phyloP scores from a whole-genome alignment of 2,888 invertebrate genomes.

The Trichopria drosophilae region DNA sequence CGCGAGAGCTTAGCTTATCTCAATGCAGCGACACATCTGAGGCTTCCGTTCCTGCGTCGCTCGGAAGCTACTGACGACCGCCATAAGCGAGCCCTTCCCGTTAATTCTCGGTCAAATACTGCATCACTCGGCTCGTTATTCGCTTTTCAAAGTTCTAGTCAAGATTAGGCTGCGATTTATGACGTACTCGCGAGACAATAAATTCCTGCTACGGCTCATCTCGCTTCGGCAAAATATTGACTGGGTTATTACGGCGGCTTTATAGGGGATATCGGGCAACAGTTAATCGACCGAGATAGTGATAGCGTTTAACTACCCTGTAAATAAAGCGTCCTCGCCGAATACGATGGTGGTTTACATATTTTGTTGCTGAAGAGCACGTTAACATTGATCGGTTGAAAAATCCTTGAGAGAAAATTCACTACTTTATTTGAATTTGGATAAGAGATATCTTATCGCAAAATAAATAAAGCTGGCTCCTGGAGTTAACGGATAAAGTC shows the following conservation, averaged over 20 bases:
- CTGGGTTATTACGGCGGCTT: constrained; percentile 40
- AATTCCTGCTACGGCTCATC: constrained; percentile 31
- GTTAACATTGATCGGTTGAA: too few relatives aligned
- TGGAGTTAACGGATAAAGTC: not conserved
- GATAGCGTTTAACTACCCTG: constrained; percentile 42
- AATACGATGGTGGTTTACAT: too few relatives aligned
- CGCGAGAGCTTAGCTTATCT: constrained; percentile 57
- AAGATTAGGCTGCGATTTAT: constrained; percentile 51
- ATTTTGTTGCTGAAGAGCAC: too few relatives aligned
- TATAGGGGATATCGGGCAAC: constrained; percentile 40
- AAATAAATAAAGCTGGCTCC: constrained; percentile 24
- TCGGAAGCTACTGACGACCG: constrained; percentile 47
- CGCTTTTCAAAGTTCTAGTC: constrained; percentile 47
- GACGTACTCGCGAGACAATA: constrained; percentile 37
- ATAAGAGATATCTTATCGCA: constrained; percentile 8
- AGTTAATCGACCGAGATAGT: constrained; percentile 44
- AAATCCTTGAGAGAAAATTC: too few relatives aligned
- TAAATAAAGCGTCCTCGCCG: too few relatives aligned
- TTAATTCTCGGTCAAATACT: constrained; percentile 49
- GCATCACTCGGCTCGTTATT: constrained; percentile 34
- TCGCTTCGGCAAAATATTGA: constrained; percentile 21
- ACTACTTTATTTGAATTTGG: constrained; percentile 14
- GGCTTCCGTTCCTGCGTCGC: constrained; percentile 48
- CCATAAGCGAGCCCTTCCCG: constrained; percentile 40
- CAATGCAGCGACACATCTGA: constrained; percentile 53